phyloP scores from a whole-genome alignment of 2,113 vertebrate species.

The Saccopteryx bilineata region DNA sequence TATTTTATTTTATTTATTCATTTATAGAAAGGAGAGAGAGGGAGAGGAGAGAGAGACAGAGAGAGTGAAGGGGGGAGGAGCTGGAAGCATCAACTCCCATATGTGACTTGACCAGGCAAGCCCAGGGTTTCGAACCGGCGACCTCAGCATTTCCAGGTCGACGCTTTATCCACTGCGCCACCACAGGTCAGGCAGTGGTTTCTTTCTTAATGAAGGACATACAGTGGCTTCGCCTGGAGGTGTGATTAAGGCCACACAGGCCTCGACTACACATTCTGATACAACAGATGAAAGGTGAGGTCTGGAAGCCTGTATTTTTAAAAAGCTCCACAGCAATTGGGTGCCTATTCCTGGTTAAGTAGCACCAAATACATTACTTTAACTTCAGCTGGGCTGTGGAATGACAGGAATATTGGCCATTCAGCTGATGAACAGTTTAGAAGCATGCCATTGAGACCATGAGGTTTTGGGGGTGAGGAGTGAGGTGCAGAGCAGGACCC shows the following conservation, averaged over 20 bases:
- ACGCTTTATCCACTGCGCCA: too few relatives aligned
- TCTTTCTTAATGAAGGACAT: not conserved
- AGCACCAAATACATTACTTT: not conserved
- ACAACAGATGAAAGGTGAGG: not conserved
- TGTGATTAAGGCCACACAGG: not conserved
- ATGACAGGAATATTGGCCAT: not conserved
- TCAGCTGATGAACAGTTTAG: constrained; percentile 42
- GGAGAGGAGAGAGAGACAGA: too few relatives aligned
- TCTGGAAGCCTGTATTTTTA: not conserved
- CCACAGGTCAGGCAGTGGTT: too few relatives aligned
- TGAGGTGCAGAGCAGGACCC: not conserved
- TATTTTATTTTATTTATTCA: too few relatives aligned
- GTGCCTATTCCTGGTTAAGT: not conserved
- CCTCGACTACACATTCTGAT: not conserved
- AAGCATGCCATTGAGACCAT: constrained; percentile 18
- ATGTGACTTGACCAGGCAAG: too few relatives aligned
- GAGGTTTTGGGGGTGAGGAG: not conserved
- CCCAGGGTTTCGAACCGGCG: too few relatives aligned
- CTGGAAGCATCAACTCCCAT: too few relatives aligned
- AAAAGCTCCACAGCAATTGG: not conserved
- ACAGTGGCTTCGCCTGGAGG: not conserved
- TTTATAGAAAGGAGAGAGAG: too few relatives aligned
- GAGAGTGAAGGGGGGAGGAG: too few relatives aligned
- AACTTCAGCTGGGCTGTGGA: constrained; percentile 68
- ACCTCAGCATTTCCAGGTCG: too few relatives aligned